Conservation (phyloP, 2,797 vertebrate genomes). For the Vultur gryphus region DNA sequence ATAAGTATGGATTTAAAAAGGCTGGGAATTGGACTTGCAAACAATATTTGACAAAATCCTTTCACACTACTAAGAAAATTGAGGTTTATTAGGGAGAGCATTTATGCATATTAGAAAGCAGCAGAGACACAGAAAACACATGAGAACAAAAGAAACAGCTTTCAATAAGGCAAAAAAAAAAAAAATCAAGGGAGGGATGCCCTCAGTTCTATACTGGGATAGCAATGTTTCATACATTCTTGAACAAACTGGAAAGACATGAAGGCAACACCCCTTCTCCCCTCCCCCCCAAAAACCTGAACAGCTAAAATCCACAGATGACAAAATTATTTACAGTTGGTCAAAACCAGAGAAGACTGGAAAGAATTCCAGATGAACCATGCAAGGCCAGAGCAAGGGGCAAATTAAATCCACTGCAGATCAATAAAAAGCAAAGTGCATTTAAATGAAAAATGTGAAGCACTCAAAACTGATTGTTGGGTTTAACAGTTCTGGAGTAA, state of each 20-base stretch:
- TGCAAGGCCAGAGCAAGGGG: constrained; percentile 2
- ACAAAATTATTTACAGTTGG: background rate
- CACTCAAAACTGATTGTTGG: background rate
- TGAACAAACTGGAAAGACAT: background rate
- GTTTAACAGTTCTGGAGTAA: constrained; percentile 10
- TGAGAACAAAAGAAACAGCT: background rate
- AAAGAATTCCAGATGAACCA: constrained; percentile 26
- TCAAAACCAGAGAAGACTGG: background rate
- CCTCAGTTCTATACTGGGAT: background rate
- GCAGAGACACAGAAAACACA: background rate
- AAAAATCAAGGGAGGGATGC: background rate
- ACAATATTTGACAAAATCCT: background rate
- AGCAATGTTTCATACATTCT: background rate
- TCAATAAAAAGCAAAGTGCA: constrained; percentile 38
- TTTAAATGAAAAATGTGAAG: constrained; percentile 38
- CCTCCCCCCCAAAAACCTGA: background rate
- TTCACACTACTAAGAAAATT: background rate
- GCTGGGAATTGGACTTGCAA: background rate
- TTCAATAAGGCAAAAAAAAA: background rate
- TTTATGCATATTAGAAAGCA: background rate
- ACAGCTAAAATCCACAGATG: background rate
- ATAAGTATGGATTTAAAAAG: background rate
- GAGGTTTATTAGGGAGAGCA: background rate
- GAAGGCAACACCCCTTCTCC: background rate
- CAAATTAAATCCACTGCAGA: constrained; percentile 31